Evolutionary conservation across 2,888 invertebrate species (phyloP).

Genomic region (Xanthorhoe designata): DNA sequence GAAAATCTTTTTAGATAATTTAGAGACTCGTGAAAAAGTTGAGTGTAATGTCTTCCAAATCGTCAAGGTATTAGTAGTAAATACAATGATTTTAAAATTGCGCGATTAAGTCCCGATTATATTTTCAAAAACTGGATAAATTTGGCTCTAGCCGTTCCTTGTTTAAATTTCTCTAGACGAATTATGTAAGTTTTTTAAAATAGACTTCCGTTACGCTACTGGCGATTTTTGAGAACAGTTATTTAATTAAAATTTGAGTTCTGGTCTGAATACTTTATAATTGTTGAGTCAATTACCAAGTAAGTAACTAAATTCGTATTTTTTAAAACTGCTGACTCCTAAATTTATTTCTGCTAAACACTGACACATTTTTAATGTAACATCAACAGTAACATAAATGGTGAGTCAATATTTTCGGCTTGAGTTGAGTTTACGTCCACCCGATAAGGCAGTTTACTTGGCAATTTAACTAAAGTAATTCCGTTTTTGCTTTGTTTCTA

Average conservation of each 20-base stretch:
- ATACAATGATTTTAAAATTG: too few species aligned
- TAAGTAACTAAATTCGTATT: neutral
- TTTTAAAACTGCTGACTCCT: neutral
- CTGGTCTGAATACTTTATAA: slow-evolving; percentile 8
- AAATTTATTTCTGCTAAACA: neutral
- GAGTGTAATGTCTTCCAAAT: too few species aligned
- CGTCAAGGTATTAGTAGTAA: too few species aligned
- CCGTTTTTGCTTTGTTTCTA: slow-evolving; percentile 19
- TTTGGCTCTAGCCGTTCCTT: neutral
- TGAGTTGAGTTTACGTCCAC: neutral
- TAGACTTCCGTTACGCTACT: slow-evolving; percentile 12
- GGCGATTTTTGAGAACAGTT: slow-evolving; percentile 16
- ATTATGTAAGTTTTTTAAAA: slow-evolving; percentile 8
- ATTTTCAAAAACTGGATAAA: too few species aligned
- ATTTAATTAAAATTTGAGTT: slow-evolving; percentile 20
- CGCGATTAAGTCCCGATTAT: too few species aligned
- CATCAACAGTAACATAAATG: slow-evolving; percentile 3
- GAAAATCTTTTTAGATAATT: too few species aligned
- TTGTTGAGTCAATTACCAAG: slow-evolving; percentile 8
- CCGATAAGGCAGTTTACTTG: slow-evolving; percentile 3
- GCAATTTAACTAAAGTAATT: slow-evolving; percentile 6
- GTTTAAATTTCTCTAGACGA: neutral
- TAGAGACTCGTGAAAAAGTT: too few species aligned
- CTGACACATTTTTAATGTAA: neutral
- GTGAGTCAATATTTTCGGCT: neutral